phyloP scores from a whole-genome alignment of 64 coral and sea anemone genomes.

The Stylophora pistillata region DNA sequence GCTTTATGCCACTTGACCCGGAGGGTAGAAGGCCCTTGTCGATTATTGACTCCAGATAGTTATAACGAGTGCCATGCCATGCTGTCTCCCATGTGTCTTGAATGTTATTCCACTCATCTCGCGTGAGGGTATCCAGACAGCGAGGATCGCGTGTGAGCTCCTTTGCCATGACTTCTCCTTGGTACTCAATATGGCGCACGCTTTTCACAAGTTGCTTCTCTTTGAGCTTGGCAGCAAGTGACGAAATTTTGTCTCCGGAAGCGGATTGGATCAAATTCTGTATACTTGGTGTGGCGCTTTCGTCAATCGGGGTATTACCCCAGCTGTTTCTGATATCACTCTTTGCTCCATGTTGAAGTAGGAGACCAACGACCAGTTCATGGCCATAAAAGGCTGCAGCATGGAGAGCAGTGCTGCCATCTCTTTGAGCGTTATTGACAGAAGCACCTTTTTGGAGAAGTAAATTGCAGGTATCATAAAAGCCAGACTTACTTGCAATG shows the following conservation, averaged over 20 bases:
- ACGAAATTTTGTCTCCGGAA: conserved; percentile 3
- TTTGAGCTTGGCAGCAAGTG: background rate
- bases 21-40: conserved; percentile 34
- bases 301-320: conserved; percentile 30
- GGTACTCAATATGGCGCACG: conserved; percentile 5
- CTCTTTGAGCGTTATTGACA: conserved; percentile 39
- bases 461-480: conserved; percentile 47
- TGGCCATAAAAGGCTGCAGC: conserved; percentile 53
- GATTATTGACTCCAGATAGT: conserved; percentile 46
- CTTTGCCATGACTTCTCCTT: conserved; percentile 19
- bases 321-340: conserved; percentile 42
- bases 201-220: background rate
- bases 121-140: conserved; percentile 15
- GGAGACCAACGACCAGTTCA: conserved; percentile 10
- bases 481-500: conserved; percentile 49
- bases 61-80: conserved; percentile 60
- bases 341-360: conserved; percentile 55
- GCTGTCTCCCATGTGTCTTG: conserved; percentile 12
- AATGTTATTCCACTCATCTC: conserved; percentile 5
- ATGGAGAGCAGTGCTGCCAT: conserved; percentile 64
- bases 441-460: conserved; percentile 39
- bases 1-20: conserved; percentile 39
- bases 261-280: conserved; percentile 14
- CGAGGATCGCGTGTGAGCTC: conserved; percentile 32
- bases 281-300: background rate